Base-by-base conservation (phyloP, 1,140 invertebrate genomes). In the Eufriesea mexicana region DNA sequence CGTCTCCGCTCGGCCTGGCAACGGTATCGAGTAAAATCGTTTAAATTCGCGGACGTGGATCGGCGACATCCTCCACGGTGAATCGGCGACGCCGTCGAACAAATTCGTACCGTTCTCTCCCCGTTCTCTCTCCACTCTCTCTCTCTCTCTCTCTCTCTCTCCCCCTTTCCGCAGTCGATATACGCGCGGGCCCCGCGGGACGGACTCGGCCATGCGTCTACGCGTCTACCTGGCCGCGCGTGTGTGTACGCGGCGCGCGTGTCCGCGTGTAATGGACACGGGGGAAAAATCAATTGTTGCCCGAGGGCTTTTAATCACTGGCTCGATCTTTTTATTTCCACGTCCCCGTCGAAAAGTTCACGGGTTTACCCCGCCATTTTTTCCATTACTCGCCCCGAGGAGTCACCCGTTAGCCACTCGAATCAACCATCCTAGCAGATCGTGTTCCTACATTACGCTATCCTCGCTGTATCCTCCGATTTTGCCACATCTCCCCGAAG, bases 211-310 rank as follows among this genome's bases (percentile, higher is more conserved):
- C 55, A 51, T 2, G 45, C 66, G 66, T 47, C 66, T 47, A 23
- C 64, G 42, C 66, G n/a, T 68, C 66, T 68, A 68, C 66, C 42
- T 47, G n/a, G 7, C 8, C 20, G n/a, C 18, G 16, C 25, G 47
- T 23, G 47, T 25, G 49, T 35, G 59, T 54, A 8, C 8, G 73
- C 18, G 42, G 9, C 12, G 66, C 54, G 51, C 54, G 64, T 23
- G 59, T 76, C 25, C 70, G n/a, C 42, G 55, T 64, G 79, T 86
- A 84, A 87, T 80, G 74, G 71, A 85, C 64, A 70, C 79, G 64
- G 64, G 84, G 73, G 75, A 82, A 90, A 90, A 90, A 91, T 91
- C 90, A 89, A 90, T 91, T 88, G 82, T 84, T 70, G 89, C 89
- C 88, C 81, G 66, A 86, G 89, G 90, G 84, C 78, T 91, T 91